A percentile compares a stretch with the other conserved stretches of the same genome.
These are phyloP conservation scores for Campylomormyrus tamandua DNA, from an alignment of 2,113 vertebrate species.

Conservation along the genomic window DNA sequence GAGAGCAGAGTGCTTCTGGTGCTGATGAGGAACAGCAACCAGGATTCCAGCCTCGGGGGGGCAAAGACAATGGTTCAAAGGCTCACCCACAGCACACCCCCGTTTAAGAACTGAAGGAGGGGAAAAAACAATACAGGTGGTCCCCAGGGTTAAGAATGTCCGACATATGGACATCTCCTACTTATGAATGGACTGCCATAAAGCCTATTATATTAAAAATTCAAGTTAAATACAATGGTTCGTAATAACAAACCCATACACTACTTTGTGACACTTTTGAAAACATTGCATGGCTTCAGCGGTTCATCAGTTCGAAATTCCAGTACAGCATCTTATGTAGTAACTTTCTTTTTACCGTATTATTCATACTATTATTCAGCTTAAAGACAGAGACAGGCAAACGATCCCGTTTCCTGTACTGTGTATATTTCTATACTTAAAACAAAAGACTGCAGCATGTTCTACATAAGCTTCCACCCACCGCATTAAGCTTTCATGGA, in stretches of 20 bases:
- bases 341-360: not conserved
- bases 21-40: not conserved
- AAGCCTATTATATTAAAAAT: not conserved
- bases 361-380: not conserved
- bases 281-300: not conserved
- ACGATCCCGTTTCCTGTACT: not conserved
- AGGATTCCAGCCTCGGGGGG: not conserved
- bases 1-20: not conserved
- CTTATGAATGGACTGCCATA: not conserved
- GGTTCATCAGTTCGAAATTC: not conserved
- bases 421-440: not conserved
- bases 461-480: not conserved
- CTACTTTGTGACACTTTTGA: not conserved
- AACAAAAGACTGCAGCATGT: not conserved
- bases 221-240: not conserved
- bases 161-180: not conserved
- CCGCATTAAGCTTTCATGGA: not conserved
- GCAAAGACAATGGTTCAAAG: not conserved
- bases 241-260: not conserved
- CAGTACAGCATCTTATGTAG: not conserved
- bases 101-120: not conserved
- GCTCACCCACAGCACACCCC: not conserved
- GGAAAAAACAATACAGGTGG: not conserved
- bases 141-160: not conserved
- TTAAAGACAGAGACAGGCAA: not conserved